A percentile compares a stretch with the other conserved stretches of the same genome.
These are phyloP conservation scores for Urocitellus parryii DNA, from an alignment of 2,113 vertebrate genomes.

Conservation along the genomic window DNA sequence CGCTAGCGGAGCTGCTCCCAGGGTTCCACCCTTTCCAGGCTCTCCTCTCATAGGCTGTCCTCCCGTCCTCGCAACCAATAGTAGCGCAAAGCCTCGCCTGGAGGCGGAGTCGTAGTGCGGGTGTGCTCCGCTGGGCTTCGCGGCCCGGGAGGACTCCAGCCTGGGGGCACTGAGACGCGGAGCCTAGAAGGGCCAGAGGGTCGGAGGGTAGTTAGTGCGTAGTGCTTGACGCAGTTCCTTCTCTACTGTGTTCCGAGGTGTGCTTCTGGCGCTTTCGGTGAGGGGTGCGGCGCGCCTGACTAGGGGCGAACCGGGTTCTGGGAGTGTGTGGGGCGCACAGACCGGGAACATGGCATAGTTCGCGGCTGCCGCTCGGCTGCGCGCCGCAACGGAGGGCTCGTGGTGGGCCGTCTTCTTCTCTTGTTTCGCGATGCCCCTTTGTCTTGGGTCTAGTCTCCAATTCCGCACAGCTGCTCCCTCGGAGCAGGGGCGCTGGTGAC, in stretches of 20 bases:
- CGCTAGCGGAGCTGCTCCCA: not conserved
- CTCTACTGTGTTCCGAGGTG: not conserved
- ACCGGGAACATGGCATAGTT: not conserved
- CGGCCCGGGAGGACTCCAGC: not conserved
- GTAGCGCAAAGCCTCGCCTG: not conserved
- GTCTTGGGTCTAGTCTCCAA: not conserved
- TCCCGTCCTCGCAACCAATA: not conserved
- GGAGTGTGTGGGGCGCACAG: not conserved
- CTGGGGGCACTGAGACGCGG: not conserved
- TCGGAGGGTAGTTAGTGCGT: too few relatives aligned
- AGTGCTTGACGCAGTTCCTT: conserved; percentile 24
- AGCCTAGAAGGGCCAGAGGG: conserved; percentile 64
- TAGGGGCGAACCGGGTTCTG: not conserved
- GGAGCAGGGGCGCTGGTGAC: not conserved
- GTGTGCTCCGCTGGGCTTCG: too few relatives aligned
- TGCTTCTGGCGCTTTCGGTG: not conserved
- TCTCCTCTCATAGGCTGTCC: not conserved
- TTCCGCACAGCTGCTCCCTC: not conserved
- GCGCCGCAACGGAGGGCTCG: not conserved
- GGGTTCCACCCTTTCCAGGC: not conserved
- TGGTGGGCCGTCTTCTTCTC: not conserved
- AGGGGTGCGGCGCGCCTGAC: not conserved
- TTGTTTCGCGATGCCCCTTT: not conserved
- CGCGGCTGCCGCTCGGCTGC: too few relatives aligned
- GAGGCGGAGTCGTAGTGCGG: not conserved